A percentile compares a stretch with the other conserved stretches of the same genome.
These are phyloP conservation scores for Ondatra zibethicus DNA, from an alignment of 2,113 vertebrate species.

Conservation along the genomic window DNA sequence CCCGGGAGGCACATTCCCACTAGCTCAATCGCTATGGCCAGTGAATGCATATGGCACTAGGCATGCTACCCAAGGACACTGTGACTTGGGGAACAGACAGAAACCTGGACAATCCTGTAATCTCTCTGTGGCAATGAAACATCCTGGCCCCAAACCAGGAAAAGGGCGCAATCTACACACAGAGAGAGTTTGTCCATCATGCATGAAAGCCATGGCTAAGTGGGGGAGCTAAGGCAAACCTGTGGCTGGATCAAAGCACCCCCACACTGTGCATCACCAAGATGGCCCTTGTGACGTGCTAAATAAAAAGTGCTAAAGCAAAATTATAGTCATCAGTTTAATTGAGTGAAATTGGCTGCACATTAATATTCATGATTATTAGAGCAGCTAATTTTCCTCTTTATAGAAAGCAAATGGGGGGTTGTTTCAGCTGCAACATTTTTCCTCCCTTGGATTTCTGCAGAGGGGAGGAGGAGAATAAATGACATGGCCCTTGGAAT, in stretches of 20 bases:
- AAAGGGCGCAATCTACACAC: background rate
- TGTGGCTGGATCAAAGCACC: background rate
- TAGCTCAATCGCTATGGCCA: background rate
- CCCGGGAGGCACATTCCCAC: background rate
- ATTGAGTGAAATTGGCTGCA: conserved; percentile 73
- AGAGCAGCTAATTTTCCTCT: conserved; percentile 76
- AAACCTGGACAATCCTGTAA: background rate
- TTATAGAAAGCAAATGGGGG: conserved; percentile 70
- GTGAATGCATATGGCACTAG: background rate
- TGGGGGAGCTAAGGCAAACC: background rate
- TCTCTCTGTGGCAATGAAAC: background rate
- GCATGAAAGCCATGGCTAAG: background rate
- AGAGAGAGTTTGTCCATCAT: background rate
- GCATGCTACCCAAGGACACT: too few species aligned
- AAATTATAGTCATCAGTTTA: conserved; percentile 78
- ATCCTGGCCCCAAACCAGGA: background rate
- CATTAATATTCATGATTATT: conserved; percentile 83
- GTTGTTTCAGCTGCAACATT: conserved; percentile 25
- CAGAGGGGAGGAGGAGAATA: background rate
- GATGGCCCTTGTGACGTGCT: conserved; percentile 9
- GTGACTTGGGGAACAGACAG: too few species aligned
- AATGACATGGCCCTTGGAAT: background rate
- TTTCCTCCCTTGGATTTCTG: conserved; percentile 17
- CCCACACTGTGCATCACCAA: background rate
- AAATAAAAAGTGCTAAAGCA: conserved; percentile 27